These are phyloP conservation scores for Polyploca ridens DNA, from an alignment of 2,888 invertebrate species.

Conservation along the genomic window DNA sequence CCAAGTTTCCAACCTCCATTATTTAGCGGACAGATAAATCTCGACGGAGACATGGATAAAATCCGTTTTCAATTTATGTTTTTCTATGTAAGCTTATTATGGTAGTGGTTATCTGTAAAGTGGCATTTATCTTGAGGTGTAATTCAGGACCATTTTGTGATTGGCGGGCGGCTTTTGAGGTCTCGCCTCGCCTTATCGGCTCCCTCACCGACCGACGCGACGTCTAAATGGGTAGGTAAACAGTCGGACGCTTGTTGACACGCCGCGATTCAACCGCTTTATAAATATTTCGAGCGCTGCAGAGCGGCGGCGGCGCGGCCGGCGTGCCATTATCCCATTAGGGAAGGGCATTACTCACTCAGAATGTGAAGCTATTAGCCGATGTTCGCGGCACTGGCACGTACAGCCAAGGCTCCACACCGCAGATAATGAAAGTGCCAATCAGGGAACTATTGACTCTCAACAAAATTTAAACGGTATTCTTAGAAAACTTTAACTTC, in stretches of 20 bases:
- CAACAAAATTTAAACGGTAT: constrained; percentile 1
- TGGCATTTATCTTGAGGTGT: constrained; percentile 20
- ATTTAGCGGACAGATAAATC: constrained; percentile 10
- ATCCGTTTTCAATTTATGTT: constrained; percentile 9
- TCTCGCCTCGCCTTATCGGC: constrained; percentile 58
- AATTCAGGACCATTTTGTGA: constrained; percentile 29
- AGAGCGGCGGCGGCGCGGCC: constrained; percentile 50
- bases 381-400: constrained; percentile 39
- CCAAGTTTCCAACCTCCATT: constrained; percentile 2
- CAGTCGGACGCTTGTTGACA: constrained; percentile 73
- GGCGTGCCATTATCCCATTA: constrained; percentile 77
- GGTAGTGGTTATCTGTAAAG: not conserved
- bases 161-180: constrained; percentile 30
- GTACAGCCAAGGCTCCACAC: constrained; percentile 27
- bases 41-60: constrained; percentile 7
- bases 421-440: constrained; percentile 11
- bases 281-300: constrained; percentile 75
- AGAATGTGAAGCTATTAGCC: constrained; percentile 73
- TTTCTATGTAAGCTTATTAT: constrained; percentile 4
- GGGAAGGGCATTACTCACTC: constrained; percentile 73
- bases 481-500: not conserved
- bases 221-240: constrained; percentile 74
- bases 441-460: constrained; percentile 7
- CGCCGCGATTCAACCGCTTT: constrained; percentile 73
- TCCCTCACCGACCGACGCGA: constrained; percentile 46